A percentile compares a stretch with the other conserved stretches of the same genome.
phyloP scores from a whole-genome alignment of 1,140 invertebrate genomes.

The Scaptodrosophila lebanonensis region DNA sequence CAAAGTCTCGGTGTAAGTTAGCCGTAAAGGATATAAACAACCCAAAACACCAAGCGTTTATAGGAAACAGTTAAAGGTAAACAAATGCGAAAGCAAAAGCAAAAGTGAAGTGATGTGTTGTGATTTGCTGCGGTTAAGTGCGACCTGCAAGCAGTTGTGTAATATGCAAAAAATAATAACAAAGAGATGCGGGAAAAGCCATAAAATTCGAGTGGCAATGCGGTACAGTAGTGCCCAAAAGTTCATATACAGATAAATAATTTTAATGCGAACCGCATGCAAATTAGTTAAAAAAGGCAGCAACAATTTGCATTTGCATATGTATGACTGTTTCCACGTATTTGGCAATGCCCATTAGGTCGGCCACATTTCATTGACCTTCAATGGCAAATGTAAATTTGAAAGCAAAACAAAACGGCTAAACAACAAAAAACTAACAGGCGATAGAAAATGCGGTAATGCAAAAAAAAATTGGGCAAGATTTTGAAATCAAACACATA shows the following conservation, averaged over 20 bases:
- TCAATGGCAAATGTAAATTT: constrained; percentile 51
- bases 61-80: constrained; percentile 68
- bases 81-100: constrained; percentile 22
- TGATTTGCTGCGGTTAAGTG: constrained; percentile 34
- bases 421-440: constrained; percentile 7
- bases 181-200: constrained; percentile 2
- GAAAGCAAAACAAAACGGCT: constrained; percentile 45
- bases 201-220: constrained; percentile 20
- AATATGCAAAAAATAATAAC: constrained; percentile 27
- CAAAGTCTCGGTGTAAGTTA: constrained; percentile 46
- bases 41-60: constrained; percentile 42
- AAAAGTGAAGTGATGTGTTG: constrained; percentile 60
- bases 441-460: too few species aligned
- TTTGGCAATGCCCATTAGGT: constrained; percentile 42
- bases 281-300: constrained; percentile 19
- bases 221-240: constrained; percentile 3
- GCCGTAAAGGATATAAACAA: constrained; percentile 45
- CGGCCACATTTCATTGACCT: constrained; percentile 65
- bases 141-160: constrained; percentile 47
- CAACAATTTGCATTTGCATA: constrained; percentile 43
- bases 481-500: constrained; percentile 31
- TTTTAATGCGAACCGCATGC: constrained; percentile 2
- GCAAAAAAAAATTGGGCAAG: background rate
- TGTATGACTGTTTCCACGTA: background rate
- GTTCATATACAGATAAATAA: background rate